Evolutionary conservation across 2,888 invertebrate genomes (phyloP), one percentile per base, ranked within the genome.

Genomic region (Dendrolimus houi): DNA sequence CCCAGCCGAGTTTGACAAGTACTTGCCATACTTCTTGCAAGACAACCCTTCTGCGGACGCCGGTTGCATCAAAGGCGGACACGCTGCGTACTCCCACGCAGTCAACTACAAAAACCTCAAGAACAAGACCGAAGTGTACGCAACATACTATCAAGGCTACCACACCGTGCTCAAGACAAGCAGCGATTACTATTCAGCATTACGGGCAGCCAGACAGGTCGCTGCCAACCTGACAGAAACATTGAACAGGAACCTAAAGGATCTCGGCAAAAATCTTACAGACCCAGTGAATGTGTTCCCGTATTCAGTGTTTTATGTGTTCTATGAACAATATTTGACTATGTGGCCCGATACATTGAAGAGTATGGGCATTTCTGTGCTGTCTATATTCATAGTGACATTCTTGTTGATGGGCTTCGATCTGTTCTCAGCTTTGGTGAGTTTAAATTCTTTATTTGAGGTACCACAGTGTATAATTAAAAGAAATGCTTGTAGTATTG

Each of bases 301-400:
- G 0, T 97, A 99, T 89, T 98, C 96, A 0, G 94, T 99, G 56
- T 98, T 98, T 90, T 99, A 99, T 81, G 99, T 99, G 41, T 99
- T 98, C 90, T 99, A 99, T 81, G 99, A 99, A 81, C 99, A 99
- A 88, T 99, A 99, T 84, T 90, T 99, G 64, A 97, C 97, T 9
- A 98, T 99, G 93, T 97, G 98, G 95, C 92, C 95, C 0, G 98
- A 99, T 73, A 97, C 98, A 0, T 79, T 97, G 47, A 93, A 94
- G 75, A 97, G 97, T 71, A 92, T 99, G 85, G 94, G 95, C 14
- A 94, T 98, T 58, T 98, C 98, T 13, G 91, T 98, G 60, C 85
- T 94, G 2, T 97, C 98, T n/a, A 98, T 99, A 62, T 98, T 99
- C 83, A 92, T 97, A 41, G 98, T 98, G 8, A 97, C 98, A 0